Conservation (phyloP, 2,888 invertebrate genomes). For the Noctuana brunneofusca region DNA sequence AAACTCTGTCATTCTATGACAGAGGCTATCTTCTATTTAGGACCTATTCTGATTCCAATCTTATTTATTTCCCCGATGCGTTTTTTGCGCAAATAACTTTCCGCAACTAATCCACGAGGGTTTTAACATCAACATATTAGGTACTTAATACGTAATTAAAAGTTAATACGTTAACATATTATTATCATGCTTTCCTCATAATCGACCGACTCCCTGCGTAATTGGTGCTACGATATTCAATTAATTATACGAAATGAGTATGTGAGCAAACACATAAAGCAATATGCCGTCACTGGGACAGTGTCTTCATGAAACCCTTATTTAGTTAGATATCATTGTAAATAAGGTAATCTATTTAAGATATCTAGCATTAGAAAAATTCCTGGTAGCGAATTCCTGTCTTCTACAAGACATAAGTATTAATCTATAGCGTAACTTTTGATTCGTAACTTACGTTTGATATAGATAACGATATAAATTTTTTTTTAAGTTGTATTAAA, state of each 20-base stretch:
- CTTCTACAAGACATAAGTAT: no score
- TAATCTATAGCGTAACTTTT: no score
- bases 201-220: constrained; percentile 16
- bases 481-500: no score
- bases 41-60: constrained; percentile 10
- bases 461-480: no score
- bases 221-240: constrained; percentile 1
- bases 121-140: constrained; percentile 23
- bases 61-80: constrained; percentile 25
- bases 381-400: no score
- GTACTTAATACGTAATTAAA: constrained; percentile 32
- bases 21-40: no score
- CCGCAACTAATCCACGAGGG: constrained; percentile 19
- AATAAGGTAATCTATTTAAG: no score
- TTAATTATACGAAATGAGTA: constrained; percentile 7
- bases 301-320: background rate
- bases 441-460: no score
- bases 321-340: no score
- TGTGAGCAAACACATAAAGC: constrained; percentile 2
- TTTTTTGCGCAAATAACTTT: constrained; percentile 23
- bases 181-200: background rate
- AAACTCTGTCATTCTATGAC: constrained; percentile 4
- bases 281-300: background rate
- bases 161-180: no score
- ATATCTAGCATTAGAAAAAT: no score